Evolutionary conservation across 2,113 vertebrate genomes (phyloP), one percentile per base, ranked within the genome.

Genomic region (Donacobius atricapilla): DNA sequence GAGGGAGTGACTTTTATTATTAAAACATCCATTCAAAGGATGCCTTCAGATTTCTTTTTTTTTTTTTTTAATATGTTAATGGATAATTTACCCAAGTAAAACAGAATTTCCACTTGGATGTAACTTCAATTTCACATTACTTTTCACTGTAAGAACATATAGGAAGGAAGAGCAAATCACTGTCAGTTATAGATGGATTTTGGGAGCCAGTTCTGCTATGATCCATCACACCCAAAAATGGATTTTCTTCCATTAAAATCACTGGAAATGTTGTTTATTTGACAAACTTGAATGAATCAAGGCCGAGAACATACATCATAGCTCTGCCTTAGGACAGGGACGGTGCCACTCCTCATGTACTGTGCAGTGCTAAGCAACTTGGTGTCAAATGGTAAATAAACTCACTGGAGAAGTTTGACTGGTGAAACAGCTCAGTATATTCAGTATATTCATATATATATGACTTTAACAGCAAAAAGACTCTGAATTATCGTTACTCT

Each of bases 301-400:
- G 25, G 20, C 27, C 72, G 31, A 81, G 39, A 76, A 70, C 13
- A 20, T 60, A n/a, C 1, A 5, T 65, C 50, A 58, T 7, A 69
- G 12, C 2, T 3, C 35, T 58, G 15, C 12, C 63, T 76, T 47
- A 56, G 57, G 15, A 45, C 5, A 71, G 6, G 30, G 18, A 60
- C 39, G 0, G 0, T 27, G 23, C 18, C 27, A 30, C 8, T 58
- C 15, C 8, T 69, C 37, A 7, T 11, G 11, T 17, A 4, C 22
- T 18, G 2, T 39, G 27, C 16, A 47, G 22, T 28, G 61, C 19
- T 23, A 65, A 87, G 30, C 6, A 42, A 18, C 18, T 22, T 72
- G 24, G 4, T 51, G 12, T 48, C 47, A 44, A 22, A 18, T 40
- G 3, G 2, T 37, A 27, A 84, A 68, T 15, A 60, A 66, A 70